phyloP scores from a whole-genome alignment of 2,888 invertebrate genomes.

The Sialis lutaria region DNA sequence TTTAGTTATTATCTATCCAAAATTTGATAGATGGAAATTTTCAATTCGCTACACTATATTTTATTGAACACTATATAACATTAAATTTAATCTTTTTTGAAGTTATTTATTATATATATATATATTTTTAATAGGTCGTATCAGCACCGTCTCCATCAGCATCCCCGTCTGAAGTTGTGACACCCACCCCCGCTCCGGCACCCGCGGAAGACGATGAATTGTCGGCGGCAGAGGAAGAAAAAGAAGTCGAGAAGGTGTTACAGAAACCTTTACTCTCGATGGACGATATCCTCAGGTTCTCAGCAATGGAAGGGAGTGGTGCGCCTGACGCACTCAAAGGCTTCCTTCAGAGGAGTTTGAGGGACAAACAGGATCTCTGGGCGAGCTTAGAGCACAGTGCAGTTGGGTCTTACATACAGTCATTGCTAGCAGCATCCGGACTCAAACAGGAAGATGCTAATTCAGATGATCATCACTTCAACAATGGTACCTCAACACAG shows the following conservation, averaged over 20 bases:
- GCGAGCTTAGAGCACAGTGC: slow-evolving; percentile 27
- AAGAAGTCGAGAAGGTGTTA: slow-evolving; percentile 38
- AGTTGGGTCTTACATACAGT: slow-evolving; percentile 35
- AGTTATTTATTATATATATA: too few species aligned
- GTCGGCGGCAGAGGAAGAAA: slow-evolving; percentile 39
- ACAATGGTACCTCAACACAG: slow-evolving; percentile 13
- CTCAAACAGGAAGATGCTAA: slow-evolving; percentile 22
- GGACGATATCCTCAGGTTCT: slow-evolving; percentile 39
- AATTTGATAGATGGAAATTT: too few species aligned
- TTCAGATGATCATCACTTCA: slow-evolving; percentile 10
- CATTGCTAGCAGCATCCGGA: slow-evolving; percentile 24
- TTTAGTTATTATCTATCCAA: too few species aligned
- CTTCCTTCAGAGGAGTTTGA: slow-evolving; percentile 28
- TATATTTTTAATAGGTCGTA: too few species aligned
- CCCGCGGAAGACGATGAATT: slow-evolving; percentile 30
- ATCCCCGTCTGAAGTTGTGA: too few species aligned
- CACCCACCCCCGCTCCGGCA: slow-evolving; percentile 11
- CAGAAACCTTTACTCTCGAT: slow-evolving; percentile 35
- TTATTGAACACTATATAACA: too few species aligned
- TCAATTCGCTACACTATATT: too few species aligned
- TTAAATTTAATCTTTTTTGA: too few species aligned
- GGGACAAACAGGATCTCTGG: slow-evolving; percentile 24
- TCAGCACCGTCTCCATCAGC: too few species aligned
- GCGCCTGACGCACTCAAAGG: slow-evolving; percentile 32
- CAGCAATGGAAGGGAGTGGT: slow-evolving; percentile 27